Conservation (phyloP, 2,888 invertebrate species). For the Sylvicola cinctus region DNA sequence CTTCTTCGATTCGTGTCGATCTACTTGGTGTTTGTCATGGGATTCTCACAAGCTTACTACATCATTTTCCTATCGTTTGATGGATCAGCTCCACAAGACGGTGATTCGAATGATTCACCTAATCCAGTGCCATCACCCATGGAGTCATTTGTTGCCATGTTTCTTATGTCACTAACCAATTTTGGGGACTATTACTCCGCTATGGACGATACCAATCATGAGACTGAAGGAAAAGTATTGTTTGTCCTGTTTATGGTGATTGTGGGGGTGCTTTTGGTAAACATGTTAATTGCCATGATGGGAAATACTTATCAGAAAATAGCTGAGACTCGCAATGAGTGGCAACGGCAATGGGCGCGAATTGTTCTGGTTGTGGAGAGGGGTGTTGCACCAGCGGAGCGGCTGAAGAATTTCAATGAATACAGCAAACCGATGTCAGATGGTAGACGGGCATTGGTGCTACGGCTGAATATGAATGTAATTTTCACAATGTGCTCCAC, state of each 20-base stretch:
- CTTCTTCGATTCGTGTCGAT: slow-evolving; percentile 87
- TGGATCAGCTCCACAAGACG: slow-evolving; percentile 62
- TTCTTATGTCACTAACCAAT: slow-evolving; percentile 92
- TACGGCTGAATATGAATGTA: slow-evolving; percentile 77
- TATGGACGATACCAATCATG: slow-evolving; percentile 74
- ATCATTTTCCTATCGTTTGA: slow-evolving; percentile 79
- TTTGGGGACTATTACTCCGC: slow-evolving; percentile 89
- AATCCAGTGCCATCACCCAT: slow-evolving; percentile 83
- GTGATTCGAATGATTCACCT: slow-evolving; percentile 41
- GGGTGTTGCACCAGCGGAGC: slow-evolving; percentile 78
- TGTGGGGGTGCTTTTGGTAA: slow-evolving; percentile 83
- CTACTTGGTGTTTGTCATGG: slow-evolving; percentile 91
- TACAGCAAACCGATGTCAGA: slow-evolving; percentile 93
- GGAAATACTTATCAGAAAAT: slow-evolving; percentile 98
- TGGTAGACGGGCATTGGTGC: slow-evolving; percentile 63
- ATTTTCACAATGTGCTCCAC: slow-evolving; percentile 11
- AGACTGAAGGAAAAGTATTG: slow-evolving; percentile 71
- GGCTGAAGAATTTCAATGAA: slow-evolving; percentile 63
- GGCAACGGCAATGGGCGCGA: slow-evolving; percentile 96
- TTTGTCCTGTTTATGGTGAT: slow-evolving; percentile 97
- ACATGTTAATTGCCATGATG: slow-evolving; percentile 99
- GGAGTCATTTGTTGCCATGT: slow-evolving; percentile 95
- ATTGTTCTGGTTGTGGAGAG: slow-evolving; percentile 93
- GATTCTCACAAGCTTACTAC: slow-evolving; percentile 93
- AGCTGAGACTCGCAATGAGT: slow-evolving; percentile 90